Base-by-base conservation (phyloP, 2,888 invertebrate species). In the Epistrophe eligans region DNA sequence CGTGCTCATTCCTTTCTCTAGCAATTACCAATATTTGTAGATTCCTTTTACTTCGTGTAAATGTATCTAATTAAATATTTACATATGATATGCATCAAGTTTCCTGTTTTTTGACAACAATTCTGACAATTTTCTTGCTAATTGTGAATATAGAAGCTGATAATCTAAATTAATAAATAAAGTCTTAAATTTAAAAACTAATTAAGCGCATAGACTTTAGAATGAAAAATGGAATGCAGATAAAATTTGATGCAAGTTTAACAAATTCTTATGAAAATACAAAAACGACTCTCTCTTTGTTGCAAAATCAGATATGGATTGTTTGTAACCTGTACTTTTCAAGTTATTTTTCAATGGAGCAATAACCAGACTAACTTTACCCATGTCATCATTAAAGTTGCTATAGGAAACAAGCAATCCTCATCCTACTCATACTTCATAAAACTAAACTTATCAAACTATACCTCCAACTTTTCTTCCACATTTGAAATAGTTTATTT, bases 371-470 rank as follows among this genome's bases (percentile, higher is more conserved):
- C 40, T 60, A 40, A 7, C 17, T 58, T 60, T 40, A 60, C 8
- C 40, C 40, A 24, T 40, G 58, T 38, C 19, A 38, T 40, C 17
- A 19, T 19, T 40, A 32, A 60, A 60, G 60, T 60, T 60, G 40
- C 40, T 40, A 40, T 24, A 13, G 17, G 19, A 60, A 17, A 28
- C 58, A 60, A 19, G 13, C 40, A 62, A 62, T 62, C 8, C 24
- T 62, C 24, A 62, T 60, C 40, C 40, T 19, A 9, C 55, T 38
- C 35, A 32, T 45, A 24, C 55, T 64, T 52, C 28, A 52, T 17
- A 62, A 62, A 52, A 74, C 24, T 24, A 48, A 64, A 79, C 19
- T 40, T 77, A 60, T 57, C 28, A 66, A 52, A 57, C 55, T 66
- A 55, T 17, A 57, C 8, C 8, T 62, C 15, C 35, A 64, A 55